Conservation (phyloP, 2,113 vertebrate species). For the Tachysurus fulvidraco region DNA sequence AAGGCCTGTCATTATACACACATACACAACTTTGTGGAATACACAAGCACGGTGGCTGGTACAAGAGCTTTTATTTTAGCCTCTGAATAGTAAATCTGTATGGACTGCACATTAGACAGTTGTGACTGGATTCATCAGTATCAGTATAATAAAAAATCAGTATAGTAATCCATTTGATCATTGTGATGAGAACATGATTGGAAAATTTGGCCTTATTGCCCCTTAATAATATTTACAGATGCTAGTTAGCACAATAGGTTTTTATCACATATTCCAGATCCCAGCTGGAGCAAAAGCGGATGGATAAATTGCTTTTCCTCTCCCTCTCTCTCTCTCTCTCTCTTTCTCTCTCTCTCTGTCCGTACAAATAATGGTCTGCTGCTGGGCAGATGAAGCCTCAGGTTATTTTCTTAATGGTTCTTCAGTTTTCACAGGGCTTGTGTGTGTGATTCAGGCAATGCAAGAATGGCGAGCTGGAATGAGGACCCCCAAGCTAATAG, state of each 20-base stretch:
- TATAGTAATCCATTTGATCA: background rate
- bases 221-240: background rate
- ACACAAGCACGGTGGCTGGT: background rate
- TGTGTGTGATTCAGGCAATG: conserved; percentile 31
- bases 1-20: conserved; percentile 10
- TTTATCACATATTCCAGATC: conserved; percentile 55
- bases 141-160: too few relatives aligned
- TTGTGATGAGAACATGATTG: background rate
- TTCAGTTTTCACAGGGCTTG: conserved; percentile 40
- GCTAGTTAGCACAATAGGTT: conserved; percentile 25
- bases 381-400: conserved; percentile 58
- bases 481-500: conserved; percentile 7
- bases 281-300: conserved; percentile 61
- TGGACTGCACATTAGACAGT: background rate
- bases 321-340: conserved; percentile 45
- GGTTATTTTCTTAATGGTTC: conserved; percentile 62
- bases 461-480: conserved; percentile 29
- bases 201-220: background rate
- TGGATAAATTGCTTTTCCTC: conserved; percentile 62
- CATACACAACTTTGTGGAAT: conserved; percentile 1
- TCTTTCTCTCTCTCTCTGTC: conserved; percentile 21
- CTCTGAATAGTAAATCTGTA: conserved; percentile 5
- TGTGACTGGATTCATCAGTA: background rate
- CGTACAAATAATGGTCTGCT: conserved; percentile 54
- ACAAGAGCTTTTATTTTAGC: background rate